Base-by-base conservation (phyloP, 2,888 invertebrate genomes). In the Heteropelma amictum region DNA sequence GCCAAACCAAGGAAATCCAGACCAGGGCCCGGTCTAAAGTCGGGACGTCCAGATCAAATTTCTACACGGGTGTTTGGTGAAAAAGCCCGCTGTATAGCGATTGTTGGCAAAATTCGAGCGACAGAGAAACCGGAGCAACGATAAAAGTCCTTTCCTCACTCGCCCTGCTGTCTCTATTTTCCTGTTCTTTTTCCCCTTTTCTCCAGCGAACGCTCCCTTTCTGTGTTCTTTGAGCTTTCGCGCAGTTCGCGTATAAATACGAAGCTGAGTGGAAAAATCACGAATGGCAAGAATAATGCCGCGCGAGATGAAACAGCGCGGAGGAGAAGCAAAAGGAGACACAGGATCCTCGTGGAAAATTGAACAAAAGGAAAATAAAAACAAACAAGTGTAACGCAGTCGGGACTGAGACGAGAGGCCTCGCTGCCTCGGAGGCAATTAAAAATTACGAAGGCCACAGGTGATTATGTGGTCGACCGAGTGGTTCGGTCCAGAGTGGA, bases 381-480 rank as follows among this genome's bases (percentile, higher is more conserved):
- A 67, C 7, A 38, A 51, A 68, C 17, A 30, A 51, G 33, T 21
- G 49, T 10, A 51, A 47, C 35, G 28, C 54, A 45, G 45, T 42
- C 28, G 8, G 17, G 28, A 42, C 58, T 42, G 10, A 42, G 58
- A 58, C 42, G 49, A 61, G 49, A 60, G 56, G 47, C 21, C 53
- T 74, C 38, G 60, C 23, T 67, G 72, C 56, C 58, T 40, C 26
- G 19, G 64, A 49, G 74, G 77, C 79, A 81, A 81, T 81, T 80
- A 81, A 81, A 81, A 81, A 81, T 81, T 81, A 80, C 72, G 69
- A 53, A 73, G 72, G 47, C 78, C 77, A 67, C 73, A 73, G 74
- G 74, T 75, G 77, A 81, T 79, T 77, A 76, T 72, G 65, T 58
- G 72, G 64, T 70, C 60, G 63, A 23, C 65, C 70, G 61, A 70